These are phyloP conservation scores for silkworm (Bombyx mori) DNA, from an alignment of 1,140 invertebrate species.

Conservation along the genomic window ASM3026992v2 NC_085119.1:12234501-12235000, in stretches of 20 bases:
- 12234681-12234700: too few species aligned
- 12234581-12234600: too few species aligned
- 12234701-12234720: conserved; percentile 1
- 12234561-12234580: too few species aligned
- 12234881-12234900: too few species aligned
- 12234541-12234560: too few species aligned
- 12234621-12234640: conserved; percentile 23
- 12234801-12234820: conserved; percentile 74
- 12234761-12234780: conserved; percentile 69
- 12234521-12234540: too few species aligned
- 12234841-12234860: conserved; percentile 67
- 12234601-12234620: conserved; percentile 32
- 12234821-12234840: conserved; percentile 79
- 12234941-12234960: too few species aligned
- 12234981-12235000: too few species aligned
- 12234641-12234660: conserved; percentile 48
- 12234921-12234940: too few species aligned
- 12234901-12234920: too few species aligned
- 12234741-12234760: conserved; percentile 56
- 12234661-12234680: conserved; percentile 17
- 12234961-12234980: too few species aligned
- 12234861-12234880: background rate
- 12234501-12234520: too few species aligned
- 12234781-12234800: conserved; percentile 71
- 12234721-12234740: conserved; percentile 25